Evolutionary conservation across 1,140 invertebrate genomes (phyloP).

Genomic region (Calliopsis andreniformis): DNA sequence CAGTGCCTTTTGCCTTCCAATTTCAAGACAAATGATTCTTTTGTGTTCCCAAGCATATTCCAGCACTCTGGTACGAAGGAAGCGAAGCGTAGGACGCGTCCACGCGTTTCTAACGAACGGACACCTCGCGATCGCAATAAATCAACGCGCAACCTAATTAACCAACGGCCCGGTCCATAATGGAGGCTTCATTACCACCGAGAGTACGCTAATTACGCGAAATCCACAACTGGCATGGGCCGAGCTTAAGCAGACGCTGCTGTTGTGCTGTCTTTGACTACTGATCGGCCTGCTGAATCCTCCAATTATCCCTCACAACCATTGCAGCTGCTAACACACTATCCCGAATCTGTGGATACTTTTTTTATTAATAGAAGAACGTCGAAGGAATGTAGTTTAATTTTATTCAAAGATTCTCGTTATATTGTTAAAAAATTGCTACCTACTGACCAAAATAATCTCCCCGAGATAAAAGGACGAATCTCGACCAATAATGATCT

Average conservation of each 20-base stretch:
- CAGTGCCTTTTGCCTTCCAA: background rate
- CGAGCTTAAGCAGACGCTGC: slow-evolving; percentile 26
- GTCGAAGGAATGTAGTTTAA: too few species aligned
- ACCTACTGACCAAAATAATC: too few species aligned
- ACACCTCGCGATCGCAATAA: slow-evolving; percentile 66
- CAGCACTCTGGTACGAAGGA: background rate
- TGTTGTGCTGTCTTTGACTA: slow-evolving; percentile 31
- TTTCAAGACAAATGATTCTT: slow-evolving; percentile 42
- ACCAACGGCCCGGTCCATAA: slow-evolving; percentile 64
- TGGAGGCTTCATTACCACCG: slow-evolving; percentile 68
- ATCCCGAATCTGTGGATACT: background rate
- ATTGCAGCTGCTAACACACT: background rate
- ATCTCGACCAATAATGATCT: too few species aligned
- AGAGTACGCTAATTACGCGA: slow-evolving; percentile 68
- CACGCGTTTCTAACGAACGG: slow-evolving; percentile 25
- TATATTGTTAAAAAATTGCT: too few species aligned
- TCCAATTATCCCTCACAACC: slow-evolving; percentile 15
- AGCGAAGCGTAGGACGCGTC: slow-evolving; percentile 6
- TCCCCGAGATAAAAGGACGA: too few species aligned
- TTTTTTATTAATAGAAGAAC: too few species aligned
- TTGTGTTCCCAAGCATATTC: slow-evolving; percentile 23
- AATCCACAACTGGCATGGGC: slow-evolving; percentile 41
- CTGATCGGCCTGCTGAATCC: slow-evolving; percentile 26
- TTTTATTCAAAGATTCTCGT: too few species aligned
- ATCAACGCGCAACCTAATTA: slow-evolving; percentile 74